These are phyloP conservation scores for Drosophila pruinosa DNA, from an alignment of 1,140 invertebrate genomes.

Conservation along the genomic window DNA sequence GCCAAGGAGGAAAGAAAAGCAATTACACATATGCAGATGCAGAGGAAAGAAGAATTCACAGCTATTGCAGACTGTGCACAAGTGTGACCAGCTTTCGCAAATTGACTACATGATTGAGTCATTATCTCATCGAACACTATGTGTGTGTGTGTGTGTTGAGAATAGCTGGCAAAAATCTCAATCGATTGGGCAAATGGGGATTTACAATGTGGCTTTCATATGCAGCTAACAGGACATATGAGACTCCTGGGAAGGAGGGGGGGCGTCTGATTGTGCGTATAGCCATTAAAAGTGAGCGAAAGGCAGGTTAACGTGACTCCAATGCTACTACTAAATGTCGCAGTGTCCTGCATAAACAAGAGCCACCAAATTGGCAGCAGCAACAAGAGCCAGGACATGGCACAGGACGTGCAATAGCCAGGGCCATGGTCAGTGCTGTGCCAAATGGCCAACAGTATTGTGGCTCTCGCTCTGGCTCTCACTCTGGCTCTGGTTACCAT, in stretches of 20 bases:
- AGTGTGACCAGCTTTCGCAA: not conserved
- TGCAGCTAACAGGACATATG: constrained; percentile 12
- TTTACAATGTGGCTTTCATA: constrained; percentile 4
- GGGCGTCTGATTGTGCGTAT: not conserved
- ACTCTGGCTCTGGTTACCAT: constrained; percentile 16
- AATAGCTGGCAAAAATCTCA: not conserved
- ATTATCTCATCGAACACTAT: not conserved
- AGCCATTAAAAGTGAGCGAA: constrained; percentile 35
- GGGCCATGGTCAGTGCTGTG: constrained; percentile 18
- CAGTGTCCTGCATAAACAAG: constrained; percentile 59
- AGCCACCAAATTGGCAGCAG: constrained; percentile 60
- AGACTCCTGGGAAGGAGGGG: not conserved
- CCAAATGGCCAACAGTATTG: constrained; percentile 32
- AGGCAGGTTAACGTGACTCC: constrained; percentile 53
- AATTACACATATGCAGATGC: too few species aligned
- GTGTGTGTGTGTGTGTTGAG: not conserved
- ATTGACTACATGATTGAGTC: not conserved
- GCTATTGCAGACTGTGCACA: too few species aligned
- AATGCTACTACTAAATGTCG: constrained; percentile 33
- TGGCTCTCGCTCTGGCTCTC: not conserved
- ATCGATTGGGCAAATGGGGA: constrained; percentile 6
- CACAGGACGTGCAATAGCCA: constrained; percentile 1
- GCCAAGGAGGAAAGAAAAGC: too few species aligned
- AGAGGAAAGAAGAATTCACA: too few species aligned
- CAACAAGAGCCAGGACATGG: not conserved